These are phyloP conservation scores for Glomeris marginata DNA, from an alignment of 2,888 invertebrate species.

Conservation along the genomic window DNA sequence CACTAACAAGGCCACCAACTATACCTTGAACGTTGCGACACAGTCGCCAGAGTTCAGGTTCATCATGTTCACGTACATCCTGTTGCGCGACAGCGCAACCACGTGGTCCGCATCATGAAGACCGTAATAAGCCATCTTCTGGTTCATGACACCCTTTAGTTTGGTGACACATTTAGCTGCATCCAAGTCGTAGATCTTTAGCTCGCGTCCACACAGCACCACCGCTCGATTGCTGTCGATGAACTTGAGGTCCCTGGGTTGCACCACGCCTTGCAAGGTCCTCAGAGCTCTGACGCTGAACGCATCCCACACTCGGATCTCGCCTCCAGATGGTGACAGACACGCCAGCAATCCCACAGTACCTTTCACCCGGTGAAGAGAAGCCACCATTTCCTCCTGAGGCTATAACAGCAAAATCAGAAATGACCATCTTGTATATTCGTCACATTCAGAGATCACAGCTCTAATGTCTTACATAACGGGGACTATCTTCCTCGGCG, in stretches of 20 bases:
- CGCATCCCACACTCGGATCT: constrained; percentile 70
- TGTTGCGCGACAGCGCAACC: constrained; percentile 66
- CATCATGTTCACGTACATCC: constrained; percentile 81
- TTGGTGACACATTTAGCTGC: constrained; percentile 53
- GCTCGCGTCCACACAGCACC: constrained; percentile 63
- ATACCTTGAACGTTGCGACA: constrained; percentile 62
- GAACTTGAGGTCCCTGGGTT: constrained; percentile 61
- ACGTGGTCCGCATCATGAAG: constrained; percentile 62
- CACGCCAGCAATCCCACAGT: constrained; percentile 58
- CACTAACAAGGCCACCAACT: too few species aligned
- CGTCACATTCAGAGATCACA: background rate
- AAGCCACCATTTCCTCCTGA: too few species aligned
- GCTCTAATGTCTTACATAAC: too few species aligned
- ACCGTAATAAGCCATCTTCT: constrained; percentile 81
- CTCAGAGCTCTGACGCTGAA: constrained; percentile 44
- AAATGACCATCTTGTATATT: background rate
- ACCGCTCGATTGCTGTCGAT: constrained; percentile 53
- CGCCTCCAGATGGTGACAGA: constrained; percentile 54
- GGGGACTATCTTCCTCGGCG: background rate
- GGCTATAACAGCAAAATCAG: background rate
- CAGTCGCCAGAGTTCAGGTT: constrained; percentile 65
- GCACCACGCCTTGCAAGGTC: constrained; percentile 53
- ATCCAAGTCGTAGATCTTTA: constrained; percentile 62
- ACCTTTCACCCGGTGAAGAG: constrained; percentile 45
- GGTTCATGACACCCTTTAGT: constrained; percentile 69